Evolutionary conservation across 1,140 invertebrate species (phyloP), one percentile per base, ranked within the genome.

Genomic region (Drosophila malerkotliana): DNA sequence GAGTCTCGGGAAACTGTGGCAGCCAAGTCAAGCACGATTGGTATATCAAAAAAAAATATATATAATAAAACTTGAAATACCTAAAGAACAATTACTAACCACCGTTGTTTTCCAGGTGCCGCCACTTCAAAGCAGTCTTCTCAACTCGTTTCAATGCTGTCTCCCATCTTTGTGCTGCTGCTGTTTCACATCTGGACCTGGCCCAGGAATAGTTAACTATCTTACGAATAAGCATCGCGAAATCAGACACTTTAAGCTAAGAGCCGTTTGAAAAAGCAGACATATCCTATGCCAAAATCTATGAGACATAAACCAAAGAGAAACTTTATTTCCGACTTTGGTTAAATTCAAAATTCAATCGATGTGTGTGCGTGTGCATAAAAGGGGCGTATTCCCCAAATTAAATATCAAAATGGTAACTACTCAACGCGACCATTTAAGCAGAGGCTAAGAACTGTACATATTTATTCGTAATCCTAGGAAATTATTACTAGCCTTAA

Each of bases 1-100:
- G 95, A 96, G 69, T 95, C 94, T 52, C 92, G 94, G 41, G 94
- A 94, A 73, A 94, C 94, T 3, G 90, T 92, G 4, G 88, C 92
- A 0, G 87, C 84, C 52, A 92, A 92, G 32, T 93, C 93, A 5
- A 91, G 92, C 61, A 93, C 93, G 30, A 93, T 94, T 91, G 90
- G 93, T 91, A 91, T 72, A 0, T 9, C 18, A 47, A 10, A 4
- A 56, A 56, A 18, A 4, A 0, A 21, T 12, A 32, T 21, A 21
- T 21, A 12, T n/a, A 24, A 10, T 7, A 14, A 1, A 10, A 2
- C 5, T 44, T 7, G 7, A 4, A 3, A 7, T 15, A 0, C 5
- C 0, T 0, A 7, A 8, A 7, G 45, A n/a, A 1, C 9, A 15
- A 1, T 6, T 0, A 14, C 45, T 72, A 45, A 84, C 47, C 8